phyloP scores from a whole-genome alignment of 1,140 invertebrate species.

The Calliopsis andreniformis region DNA sequence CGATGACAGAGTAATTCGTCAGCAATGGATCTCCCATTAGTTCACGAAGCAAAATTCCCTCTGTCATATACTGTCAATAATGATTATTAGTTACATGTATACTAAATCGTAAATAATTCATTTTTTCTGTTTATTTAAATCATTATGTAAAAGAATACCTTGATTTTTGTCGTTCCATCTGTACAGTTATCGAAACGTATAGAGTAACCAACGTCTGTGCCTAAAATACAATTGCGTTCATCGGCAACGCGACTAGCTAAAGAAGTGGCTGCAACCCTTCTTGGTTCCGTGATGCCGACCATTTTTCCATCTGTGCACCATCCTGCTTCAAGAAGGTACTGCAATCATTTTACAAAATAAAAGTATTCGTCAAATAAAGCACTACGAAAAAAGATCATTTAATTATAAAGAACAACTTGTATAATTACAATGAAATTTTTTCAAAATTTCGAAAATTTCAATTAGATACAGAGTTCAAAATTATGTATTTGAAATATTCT shows the following conservation, averaged over 20 bases:
- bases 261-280: conserved; percentile 94
- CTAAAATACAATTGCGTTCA: conserved; percentile 90
- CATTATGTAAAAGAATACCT: conserved; percentile 83
- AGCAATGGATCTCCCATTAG: conserved; percentile 97
- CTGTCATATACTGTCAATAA: conserved; percentile 94
- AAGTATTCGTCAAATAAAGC: background rate
- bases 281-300: conserved; percentile 95
- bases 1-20: conserved; percentile 93
- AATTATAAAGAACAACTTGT: too few relatives aligned
- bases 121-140: too few relatives aligned
- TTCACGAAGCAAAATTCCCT: conserved; percentile 96
- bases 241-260: conserved; percentile 95
- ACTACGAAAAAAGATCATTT: background rate
- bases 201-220: conserved; percentile 94
- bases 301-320: conserved; percentile 88
- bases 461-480: too few relatives aligned
- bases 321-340: conserved; percentile 96
- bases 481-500: too few relatives aligned
- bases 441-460: too few relatives aligned
- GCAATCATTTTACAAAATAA: conserved; percentile 65
- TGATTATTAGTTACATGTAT: background rate
- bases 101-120: too few relatives aligned
- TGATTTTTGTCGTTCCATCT: conserved; percentile 89
- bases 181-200: conserved; percentile 95
- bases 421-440: too few relatives aligned